Evolutionary conservation across 1,140 invertebrate genomes (phyloP), one percentile per base, ranked within the genome.

Genomic region (Neodiprion fabricii): DNA sequence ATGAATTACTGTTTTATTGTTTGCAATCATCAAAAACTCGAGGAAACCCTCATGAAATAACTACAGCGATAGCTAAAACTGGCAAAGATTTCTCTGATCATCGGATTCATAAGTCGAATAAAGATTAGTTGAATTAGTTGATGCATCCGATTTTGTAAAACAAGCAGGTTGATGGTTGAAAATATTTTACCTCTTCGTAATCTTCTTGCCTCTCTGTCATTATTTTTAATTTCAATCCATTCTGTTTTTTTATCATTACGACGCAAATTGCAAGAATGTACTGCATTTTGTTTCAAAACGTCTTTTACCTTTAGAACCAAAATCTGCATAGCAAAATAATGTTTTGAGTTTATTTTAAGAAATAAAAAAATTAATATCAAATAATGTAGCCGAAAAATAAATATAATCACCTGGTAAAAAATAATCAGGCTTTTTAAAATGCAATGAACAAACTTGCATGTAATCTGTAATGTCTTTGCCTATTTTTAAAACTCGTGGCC

Each of bases 181-280:
- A 21, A 21, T 21, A 21, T 21, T 47, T 70, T 71, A 4, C 53
- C 70, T 49, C 70, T 49, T 12, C 17, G 3, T 23, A 71, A 12
- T 21, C 17, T 21, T 21, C 17, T 21, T 21, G 17, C 17, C 17
- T 21, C 17, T 21, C 17, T 21, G 17, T 48, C 40, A 49, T 23
- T 23, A 14, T 3, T 71, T 71, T 23, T 49, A 11, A 50, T 50
- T 11, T 11, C 8, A 14, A 71, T 71, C n/a, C 49, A 50, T 49
- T 71, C 47, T 23, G 11, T 21, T 49, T 53, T 14, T 71, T 23
- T 49, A 21, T 71, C 53, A 71, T 49, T 49, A 71, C 70, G 17
- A 21, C 28, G 68, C 14, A 47, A 28, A 70, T 70, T 47, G 48
- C 68, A 70, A 70, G 68, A 70, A 21, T 28, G 68, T 70, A 70